Evolutionary conservation across 1,140 invertebrate genomes (phyloP).

Genomic region (Drosophila tropicalis): DNA sequence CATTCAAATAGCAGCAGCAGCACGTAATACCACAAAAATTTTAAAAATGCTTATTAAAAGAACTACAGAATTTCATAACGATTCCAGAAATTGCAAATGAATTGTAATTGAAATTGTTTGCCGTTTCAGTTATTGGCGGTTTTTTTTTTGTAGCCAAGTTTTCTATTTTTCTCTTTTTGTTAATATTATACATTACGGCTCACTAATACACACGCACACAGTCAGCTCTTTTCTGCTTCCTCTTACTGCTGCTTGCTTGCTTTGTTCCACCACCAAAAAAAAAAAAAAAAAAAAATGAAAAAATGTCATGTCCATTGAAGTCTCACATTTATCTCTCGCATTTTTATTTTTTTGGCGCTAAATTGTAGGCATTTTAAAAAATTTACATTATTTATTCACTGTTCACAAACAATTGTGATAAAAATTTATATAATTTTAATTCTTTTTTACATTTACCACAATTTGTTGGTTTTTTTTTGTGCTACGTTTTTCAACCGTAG

Average conservation of each 20-base stretch:
- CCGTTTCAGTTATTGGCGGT: constrained; percentile 26
- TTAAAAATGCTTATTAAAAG: constrained; percentile 5
- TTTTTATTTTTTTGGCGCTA: constrained; percentile 72
- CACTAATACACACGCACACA: constrained; percentile 28
- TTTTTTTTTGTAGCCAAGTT: constrained; percentile 35
- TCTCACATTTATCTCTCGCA: constrained; percentile 75
- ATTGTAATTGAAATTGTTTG: not conserved
- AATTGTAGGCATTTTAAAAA: constrained; percentile 35
- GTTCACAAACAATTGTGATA: constrained; percentile 42
- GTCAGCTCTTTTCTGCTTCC: constrained; percentile 65
- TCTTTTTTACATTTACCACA: constrained; percentile 75
- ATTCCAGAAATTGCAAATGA: not conserved
- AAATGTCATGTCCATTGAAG: constrained; percentile 79
- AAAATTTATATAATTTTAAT: constrained; percentile 73
- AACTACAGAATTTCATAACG: not conserved
- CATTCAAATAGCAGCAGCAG: constrained; percentile 27
- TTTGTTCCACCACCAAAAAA: constrained; percentile 73
- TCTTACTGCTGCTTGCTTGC: constrained; percentile 39
- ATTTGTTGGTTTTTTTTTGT: constrained; percentile 52
- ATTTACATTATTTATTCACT: constrained; percentile 47
- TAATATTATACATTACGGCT: constrained; percentile 57
- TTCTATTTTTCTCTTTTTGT: constrained; percentile 32
- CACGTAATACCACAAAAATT: constrained; percentile 31
- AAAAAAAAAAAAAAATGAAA: constrained; percentile 58
- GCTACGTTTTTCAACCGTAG: constrained; percentile 1